Evolutionary conservation across 2,888 invertebrate genomes (phyloP).

Genomic region (Eutolmus rufibarbis): DNA sequence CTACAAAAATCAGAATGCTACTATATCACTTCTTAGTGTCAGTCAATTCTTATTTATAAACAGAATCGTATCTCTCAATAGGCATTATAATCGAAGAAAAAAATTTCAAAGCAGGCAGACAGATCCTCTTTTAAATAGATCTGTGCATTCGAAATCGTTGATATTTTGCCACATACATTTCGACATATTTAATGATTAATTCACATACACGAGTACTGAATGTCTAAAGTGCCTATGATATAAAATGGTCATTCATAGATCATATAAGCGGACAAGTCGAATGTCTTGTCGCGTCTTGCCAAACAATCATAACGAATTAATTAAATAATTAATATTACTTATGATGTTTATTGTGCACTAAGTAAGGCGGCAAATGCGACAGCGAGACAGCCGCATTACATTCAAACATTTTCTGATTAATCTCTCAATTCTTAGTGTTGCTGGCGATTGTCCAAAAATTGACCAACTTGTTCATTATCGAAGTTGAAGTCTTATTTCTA

Average conservation of each 20-base stretch:
- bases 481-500: background rate
- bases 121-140: background rate
- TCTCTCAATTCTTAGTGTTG: background rate
- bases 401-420: background rate
- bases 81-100: background rate
- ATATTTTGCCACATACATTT: background rate
- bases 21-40: background rate
- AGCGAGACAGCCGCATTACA: background rate
- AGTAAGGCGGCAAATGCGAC: background rate
- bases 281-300: background rate
- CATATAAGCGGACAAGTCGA: background rate
- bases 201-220: background rate
- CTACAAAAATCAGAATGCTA: too few species aligned
- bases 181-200: background rate
- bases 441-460: background rate
- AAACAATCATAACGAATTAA: slow-evolving; percentile 17
- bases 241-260: background rate
- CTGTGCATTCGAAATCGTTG: background rate
- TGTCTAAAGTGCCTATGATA: background rate
- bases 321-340: background rate
- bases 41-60: too few species aligned
- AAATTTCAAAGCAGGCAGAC: background rate
- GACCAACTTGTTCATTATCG: background rate
- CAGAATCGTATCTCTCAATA: too few species aligned
- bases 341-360: background rate